Conservation (phyloP, 2,113 vertebrate species). For the Rhea americana region DNA sequence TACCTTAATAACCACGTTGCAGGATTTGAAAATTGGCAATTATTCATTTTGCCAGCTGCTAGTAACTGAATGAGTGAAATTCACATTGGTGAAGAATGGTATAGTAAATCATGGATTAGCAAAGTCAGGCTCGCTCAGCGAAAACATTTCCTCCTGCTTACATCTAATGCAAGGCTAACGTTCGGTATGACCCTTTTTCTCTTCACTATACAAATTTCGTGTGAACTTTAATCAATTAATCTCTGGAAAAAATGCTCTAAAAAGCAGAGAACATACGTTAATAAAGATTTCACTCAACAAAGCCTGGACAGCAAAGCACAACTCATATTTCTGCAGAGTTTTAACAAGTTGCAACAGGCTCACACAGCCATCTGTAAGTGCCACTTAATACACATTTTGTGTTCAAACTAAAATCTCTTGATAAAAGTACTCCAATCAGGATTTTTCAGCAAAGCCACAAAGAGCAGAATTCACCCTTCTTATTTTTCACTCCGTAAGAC, state of each 20-base stretch:
- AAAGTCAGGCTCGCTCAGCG: background rate
- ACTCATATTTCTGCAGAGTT: background rate
- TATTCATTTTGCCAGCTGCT: slow-evolving; percentile 49
- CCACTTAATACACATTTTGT: background rate
- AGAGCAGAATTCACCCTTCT: background rate
- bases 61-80: slow-evolving; percentile 3
- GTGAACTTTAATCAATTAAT: background rate
- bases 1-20: slow-evolving; percentile 28
- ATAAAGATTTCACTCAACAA: background rate
- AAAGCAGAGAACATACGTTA: background rate
- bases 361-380: background rate
- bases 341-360: background rate
- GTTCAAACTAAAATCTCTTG: background rate
- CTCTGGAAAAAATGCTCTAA: background rate
- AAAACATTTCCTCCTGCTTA: background rate
- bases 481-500: background rate
- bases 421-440: background rate
- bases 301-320: background rate
- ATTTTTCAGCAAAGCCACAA: background rate
- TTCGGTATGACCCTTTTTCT: background rate
- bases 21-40: slow-evolving; percentile 30
- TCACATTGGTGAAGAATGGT: slow-evolving; percentile 5
- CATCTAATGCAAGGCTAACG: background rate
- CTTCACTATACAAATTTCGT: background rate
- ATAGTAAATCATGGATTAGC: slow-evolving; percentile 15